A percentile compares a stretch with the other conserved stretches of the same genome.
These are phyloP conservation scores for Otus sunia DNA, from an alignment of 2,113 vertebrate genomes.

Conservation along the genomic window DNA sequence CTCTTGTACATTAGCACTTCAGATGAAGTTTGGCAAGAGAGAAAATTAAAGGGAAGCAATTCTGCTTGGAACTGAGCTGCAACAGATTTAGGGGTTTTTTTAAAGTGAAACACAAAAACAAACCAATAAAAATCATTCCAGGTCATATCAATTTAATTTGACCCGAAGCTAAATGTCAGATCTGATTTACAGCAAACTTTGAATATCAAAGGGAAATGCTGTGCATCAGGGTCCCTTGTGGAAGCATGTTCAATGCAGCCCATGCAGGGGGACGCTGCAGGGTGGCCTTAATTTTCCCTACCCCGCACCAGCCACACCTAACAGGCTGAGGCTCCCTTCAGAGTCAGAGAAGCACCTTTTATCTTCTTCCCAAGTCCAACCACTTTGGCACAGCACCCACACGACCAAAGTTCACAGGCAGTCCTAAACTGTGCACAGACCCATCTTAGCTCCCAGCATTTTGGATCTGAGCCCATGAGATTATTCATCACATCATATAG, in stretches of 20 bases:
- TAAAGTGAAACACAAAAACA: neutral
- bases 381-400: neutral
- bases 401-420: neutral
- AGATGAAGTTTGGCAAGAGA: neutral
- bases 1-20: neutral
- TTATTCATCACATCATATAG: constrained; percentile 6
- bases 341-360: neutral
- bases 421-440: neutral
- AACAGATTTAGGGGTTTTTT: neutral
- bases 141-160: constrained; percentile 50
- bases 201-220: neutral
- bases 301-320: neutral
- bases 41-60: neutral
- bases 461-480: constrained; percentile 27
- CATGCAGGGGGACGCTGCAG: neutral
- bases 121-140: constrained; percentile 48
- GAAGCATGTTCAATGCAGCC: fast-evolving
- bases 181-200: constrained; percentile 23
- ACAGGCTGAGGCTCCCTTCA: neutral
- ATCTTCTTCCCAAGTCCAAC: neutral
- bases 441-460: neutral
- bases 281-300: neutral
- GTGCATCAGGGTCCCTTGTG: neutral
- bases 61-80: neutral
- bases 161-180: constrained; percentile 46